Conservation (phyloP, 2,113 vertebrate genomes). For the Excalfactoria chinensis region DNA sequence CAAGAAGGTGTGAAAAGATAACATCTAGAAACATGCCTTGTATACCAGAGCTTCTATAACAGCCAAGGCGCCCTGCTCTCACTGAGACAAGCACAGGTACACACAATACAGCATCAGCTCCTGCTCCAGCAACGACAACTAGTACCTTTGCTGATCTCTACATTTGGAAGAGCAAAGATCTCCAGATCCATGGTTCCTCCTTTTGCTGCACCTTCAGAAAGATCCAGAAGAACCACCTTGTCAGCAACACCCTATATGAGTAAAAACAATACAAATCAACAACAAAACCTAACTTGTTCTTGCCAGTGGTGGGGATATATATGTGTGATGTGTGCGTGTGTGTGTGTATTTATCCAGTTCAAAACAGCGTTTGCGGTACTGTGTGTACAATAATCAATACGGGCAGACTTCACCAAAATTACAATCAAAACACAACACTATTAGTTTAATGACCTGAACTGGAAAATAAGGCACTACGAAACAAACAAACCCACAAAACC, state of each 20-base stretch:
- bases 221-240: slow-evolving; percentile 89
- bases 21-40: neutral
- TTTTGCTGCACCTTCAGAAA: slow-evolving; percentile 87
- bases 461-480: neutral
- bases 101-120: neutral
- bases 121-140: slow-evolving; percentile 4
- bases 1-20: neutral
- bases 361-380: neutral
- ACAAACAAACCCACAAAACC: neutral
- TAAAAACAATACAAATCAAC: neutral
- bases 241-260: slow-evolving; percentile 83
- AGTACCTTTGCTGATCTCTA: slow-evolving; percentile 91
- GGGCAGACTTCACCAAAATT: neutral
- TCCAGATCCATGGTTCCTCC: slow-evolving; percentile 90
- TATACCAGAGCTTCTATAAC: neutral
- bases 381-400: neutral
- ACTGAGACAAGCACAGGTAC: neutral
- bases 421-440: neutral
- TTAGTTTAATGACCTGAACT: neutral
- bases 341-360: neutral
- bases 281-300: neutral
- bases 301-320: neutral
- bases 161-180: slow-evolving; percentile 90
- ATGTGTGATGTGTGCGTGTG: neutral
- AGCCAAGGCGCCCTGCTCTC: neutral